Base-by-base conservation (phyloP, 2,888 invertebrate species). In the Bombylius major region DNA sequence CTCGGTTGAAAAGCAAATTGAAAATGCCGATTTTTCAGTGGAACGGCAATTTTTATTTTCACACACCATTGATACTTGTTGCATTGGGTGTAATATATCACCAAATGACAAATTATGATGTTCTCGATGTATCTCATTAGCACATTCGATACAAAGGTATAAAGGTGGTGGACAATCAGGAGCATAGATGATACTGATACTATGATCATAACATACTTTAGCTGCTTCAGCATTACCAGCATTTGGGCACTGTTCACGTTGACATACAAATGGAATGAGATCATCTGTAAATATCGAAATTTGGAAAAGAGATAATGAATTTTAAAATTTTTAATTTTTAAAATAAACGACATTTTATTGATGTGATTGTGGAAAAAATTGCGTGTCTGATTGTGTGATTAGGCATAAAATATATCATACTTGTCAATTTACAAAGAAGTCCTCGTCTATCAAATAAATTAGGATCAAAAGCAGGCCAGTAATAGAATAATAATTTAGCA, bases 391-490 rank as follows among this genome's bases (percentile, higher is more conserved):
- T n/a, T n/a, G n/a, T 23, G 23, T 23, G 23, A 23, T 23, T 23
- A 3, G 3, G 23, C 23, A 23, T 23, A 23, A 23, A 23, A 23
- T 23, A 23, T 23, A 42, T 56, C 42, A 78, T 69, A 90, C 92
- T 89, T 61, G 89, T 86, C 67, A 92, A 85, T 77, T 91, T 91
- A 67, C 90, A 87, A 56, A 92, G 83, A 56, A 92, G 79, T 4
- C 89, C 88, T 67, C 89, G 88, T 55, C 93, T 80, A 70, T 97
- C 97, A 66, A 93, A 89, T 7, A 94, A 81, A 68, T 90, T 89
- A 33, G 95, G 89, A 75, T 97, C 95, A 67, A 98, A 89, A 5
- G 96, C 90, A 5, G 99, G 99, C 97, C 98, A 99, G 74, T 99
- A 99, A 77, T 97, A 95, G 76, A 99, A 98, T 51, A 99, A 81